Percentiles rank a stretch among this genome's conserved stretches.
phyloP scores from a whole-genome alignment of 2,888 invertebrate species.

The Drosophila longiperda region DNA sequence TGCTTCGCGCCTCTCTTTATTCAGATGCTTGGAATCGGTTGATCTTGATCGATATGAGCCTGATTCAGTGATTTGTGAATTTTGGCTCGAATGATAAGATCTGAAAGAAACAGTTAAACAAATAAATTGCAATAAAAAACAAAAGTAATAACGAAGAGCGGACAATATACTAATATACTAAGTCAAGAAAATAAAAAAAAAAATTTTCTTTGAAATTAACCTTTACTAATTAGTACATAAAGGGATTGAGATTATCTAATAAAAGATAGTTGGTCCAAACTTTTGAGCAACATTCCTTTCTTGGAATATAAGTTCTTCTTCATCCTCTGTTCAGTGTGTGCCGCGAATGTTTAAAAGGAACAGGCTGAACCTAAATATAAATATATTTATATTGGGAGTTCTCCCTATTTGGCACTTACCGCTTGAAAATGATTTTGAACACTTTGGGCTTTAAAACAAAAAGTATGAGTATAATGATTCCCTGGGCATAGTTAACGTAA shows the following conservation, averaged over 20 bases:
- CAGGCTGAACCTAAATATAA: slow-evolving; percentile 11
- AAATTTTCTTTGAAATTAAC: background rate
- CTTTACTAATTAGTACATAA: background rate
- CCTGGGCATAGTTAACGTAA: slow-evolving; percentile 61
- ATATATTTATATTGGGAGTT: background rate
- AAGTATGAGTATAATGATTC: slow-evolving; percentile 71
- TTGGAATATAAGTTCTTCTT: slow-evolving; percentile 63
- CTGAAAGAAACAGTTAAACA: background rate
- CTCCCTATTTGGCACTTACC: slow-evolving; percentile 44
- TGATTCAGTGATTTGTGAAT: background rate
- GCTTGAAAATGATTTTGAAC: slow-evolving; percentile 41
- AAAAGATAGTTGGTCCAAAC: slow-evolving; percentile 33
- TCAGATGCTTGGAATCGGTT: background rate
- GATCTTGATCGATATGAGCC: background rate
- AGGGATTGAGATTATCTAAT: slow-evolving; percentile 44
- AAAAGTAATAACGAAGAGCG: background rate
- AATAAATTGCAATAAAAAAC: background rate
- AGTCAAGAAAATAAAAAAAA: background rate
- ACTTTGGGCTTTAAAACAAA: slow-evolving; percentile 72
- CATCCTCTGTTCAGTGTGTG: slow-evolving; percentile 25
- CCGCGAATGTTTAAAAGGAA: slow-evolving; percentile 44
- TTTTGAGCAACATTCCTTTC: slow-evolving; percentile 20
- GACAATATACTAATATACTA: background rate
- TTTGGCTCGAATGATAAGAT: background rate
- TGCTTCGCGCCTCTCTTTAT: too few relatives aligned